Percentiles rank a stretch among this genome's conserved stretches.
Evolutionary conservation across 2,888 invertebrate species (phyloP).

Genomic region (Eudemis profundana): DNA sequence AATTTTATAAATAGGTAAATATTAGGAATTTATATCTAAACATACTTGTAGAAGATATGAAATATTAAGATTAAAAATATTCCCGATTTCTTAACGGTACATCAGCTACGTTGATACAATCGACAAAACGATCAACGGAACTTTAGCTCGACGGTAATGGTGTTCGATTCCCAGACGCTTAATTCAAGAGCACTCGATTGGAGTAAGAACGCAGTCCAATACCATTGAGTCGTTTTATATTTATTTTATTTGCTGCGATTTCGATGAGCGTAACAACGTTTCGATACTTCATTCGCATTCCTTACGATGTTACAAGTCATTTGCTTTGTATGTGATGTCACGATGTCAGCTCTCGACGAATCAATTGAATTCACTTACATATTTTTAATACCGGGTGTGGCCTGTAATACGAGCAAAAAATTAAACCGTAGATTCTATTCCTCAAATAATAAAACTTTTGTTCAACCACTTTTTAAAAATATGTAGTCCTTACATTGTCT

Average conservation of each 20-base stretch:
- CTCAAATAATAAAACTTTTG: no score
- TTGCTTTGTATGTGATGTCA: slow-evolving; percentile 15
- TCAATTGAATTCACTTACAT: not conserved
- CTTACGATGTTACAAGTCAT: slow-evolving; percentile 39
- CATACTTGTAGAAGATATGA: no score
- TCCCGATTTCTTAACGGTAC: not conserved
- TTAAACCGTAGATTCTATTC: no score
- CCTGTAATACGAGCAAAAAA: no score
- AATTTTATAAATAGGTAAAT: no score
- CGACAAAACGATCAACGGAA: slow-evolving; percentile 42
- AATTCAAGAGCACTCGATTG: slow-evolving; percentile 59
- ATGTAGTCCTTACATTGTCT: no score
- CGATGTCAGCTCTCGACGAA: slow-evolving; percentile 16
- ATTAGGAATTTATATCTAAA: no score
- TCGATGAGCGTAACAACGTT: slow-evolving; percentile 37
- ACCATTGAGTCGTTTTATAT: slow-evolving; percentile 39
- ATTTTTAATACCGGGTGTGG: no score
- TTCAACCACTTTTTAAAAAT: no score
- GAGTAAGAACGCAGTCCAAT: slow-evolving; percentile 51
- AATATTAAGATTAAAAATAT: no score
- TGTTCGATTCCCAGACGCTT: slow-evolving; percentile 44
- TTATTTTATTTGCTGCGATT: slow-evolving; percentile 43
- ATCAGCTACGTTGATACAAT: slow-evolving; percentile 5
- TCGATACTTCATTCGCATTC: slow-evolving; percentile 33
- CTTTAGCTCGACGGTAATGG: slow-evolving; percentile 36